Evolutionary conservation across 2,888 invertebrate genomes (phyloP).

Genomic region (Campopleginae sp.): DNA sequence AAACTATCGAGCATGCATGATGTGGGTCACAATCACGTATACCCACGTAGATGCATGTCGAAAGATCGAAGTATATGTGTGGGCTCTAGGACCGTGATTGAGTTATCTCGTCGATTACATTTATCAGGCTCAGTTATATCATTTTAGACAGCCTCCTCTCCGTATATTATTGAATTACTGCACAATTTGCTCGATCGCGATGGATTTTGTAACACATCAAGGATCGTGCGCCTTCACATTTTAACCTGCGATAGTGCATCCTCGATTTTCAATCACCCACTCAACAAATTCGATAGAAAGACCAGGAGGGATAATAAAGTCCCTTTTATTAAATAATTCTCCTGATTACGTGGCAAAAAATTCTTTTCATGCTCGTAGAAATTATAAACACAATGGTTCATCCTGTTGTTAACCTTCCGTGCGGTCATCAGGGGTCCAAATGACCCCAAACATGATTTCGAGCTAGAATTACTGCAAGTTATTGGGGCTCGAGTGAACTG

Average conservation of each 20-base stretch:
- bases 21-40: slow-evolving; percentile 2
- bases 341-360: neutral
- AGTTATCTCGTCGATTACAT: slow-evolving; percentile 18
- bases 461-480: too few relatives aligned
- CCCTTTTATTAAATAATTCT: neutral
- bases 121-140: slow-evolving; percentile 16
- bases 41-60: neutral
- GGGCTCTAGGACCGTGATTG: slow-evolving; percentile 11
- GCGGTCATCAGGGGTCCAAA: too few relatives aligned
- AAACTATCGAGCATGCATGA: slow-evolving; percentile 1
- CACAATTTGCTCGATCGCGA: slow-evolving; percentile 3
- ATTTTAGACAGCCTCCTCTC: slow-evolving; percentile 7
- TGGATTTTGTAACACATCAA: neutral
- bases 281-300: neutral
- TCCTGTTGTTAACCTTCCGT: too few relatives aligned
- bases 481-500: too few relatives aligned
- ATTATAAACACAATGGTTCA: too few relatives aligned
- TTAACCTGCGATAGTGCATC: neutral
- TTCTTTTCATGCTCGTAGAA: neutral
- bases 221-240: neutral
- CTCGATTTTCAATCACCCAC: slow-evolving; percentile 4
- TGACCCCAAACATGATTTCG: too few relatives aligned
- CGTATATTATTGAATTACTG: slow-evolving; percentile 13
- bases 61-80: neutral
- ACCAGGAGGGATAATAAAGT: neutral